These are phyloP conservation scores for Eubasilissa regina DNA, from an alignment of 1,140 invertebrate genomes.

Conservation along the genomic window DNA sequence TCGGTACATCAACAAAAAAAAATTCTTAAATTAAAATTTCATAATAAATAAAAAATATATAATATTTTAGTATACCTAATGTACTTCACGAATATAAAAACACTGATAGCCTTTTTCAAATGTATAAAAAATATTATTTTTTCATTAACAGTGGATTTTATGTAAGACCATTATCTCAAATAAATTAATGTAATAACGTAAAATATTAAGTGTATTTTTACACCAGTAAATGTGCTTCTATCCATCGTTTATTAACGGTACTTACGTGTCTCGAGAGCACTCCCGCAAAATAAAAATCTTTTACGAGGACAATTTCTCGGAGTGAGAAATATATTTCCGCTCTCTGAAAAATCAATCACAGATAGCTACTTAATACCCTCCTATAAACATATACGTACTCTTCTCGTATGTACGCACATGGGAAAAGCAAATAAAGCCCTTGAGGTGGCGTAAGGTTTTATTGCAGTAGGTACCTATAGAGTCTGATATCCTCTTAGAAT, in stretches of 20 bases:
- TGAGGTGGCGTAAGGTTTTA: conserved; percentile 6
- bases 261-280: conserved; percentile 7
- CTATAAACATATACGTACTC: background rate
- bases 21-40: no score
- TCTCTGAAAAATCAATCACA: conserved; percentile 29
- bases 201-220: background rate
- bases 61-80: no score
- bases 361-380: conserved; percentile 18
- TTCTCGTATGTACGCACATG: background rate
- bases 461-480: background rate
- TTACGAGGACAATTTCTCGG: conserved; percentile 29
- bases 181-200: conserved; percentile 12
- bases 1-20: no score
- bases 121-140: background rate
- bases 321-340: conserved; percentile 28
- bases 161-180: background rate
- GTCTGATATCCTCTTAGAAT: background rate
- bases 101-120: no score
- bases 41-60: no score
- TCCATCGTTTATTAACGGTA: conserved; percentile 3
- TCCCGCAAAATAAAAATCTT: conserved; percentile 32
- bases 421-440: background rate
- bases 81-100: no score
- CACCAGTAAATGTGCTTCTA: background rate
- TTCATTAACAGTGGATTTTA: background rate